A percentile compares a stretch with the other conserved stretches of the same genome.
phyloP scores from a whole-genome alignment of 2,888 invertebrate species.

The Adelognathus sp. region DNA sequence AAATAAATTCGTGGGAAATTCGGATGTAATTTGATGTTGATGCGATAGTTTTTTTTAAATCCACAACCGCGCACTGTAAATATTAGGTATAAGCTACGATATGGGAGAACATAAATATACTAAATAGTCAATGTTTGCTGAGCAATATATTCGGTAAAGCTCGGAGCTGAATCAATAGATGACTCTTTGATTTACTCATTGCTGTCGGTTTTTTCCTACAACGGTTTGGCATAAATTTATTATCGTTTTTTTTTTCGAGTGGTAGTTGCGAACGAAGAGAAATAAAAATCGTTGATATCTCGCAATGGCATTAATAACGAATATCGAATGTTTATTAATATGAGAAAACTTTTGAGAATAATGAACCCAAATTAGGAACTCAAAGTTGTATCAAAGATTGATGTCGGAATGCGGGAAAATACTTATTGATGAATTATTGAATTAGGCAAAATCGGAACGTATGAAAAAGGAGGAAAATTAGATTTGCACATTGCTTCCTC shows the following conservation, averaged over 20 bases:
- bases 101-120: slow-evolving; percentile 26
- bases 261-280: too few species aligned
- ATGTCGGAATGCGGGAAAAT: too few species aligned
- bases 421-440: too few species aligned
- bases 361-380: too few species aligned
- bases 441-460: too few species aligned
- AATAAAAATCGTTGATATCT: too few species aligned
- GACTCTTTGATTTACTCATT: not conserved
- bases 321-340: too few species aligned
- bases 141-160: slow-evolving; percentile 13
- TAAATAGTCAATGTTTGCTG: slow-evolving; percentile 8
- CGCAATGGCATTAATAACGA: too few species aligned
- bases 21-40: slow-evolving; percentile 51
- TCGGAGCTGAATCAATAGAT: not conserved
- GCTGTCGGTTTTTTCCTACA: not conserved
- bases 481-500: too few species aligned
- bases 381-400: too few species aligned
- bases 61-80: not conserved
- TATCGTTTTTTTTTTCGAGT: not conserved
- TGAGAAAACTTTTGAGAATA: too few species aligned
- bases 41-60: slow-evolving; percentile 25
- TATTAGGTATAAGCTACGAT: not conserved
- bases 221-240: not conserved
- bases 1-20: slow-evolving; percentile 58
- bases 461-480: too few species aligned